Evolutionary conservation across 2,888 invertebrate species (phyloP).

Genomic region (Tetragonisca angustula): DNA sequence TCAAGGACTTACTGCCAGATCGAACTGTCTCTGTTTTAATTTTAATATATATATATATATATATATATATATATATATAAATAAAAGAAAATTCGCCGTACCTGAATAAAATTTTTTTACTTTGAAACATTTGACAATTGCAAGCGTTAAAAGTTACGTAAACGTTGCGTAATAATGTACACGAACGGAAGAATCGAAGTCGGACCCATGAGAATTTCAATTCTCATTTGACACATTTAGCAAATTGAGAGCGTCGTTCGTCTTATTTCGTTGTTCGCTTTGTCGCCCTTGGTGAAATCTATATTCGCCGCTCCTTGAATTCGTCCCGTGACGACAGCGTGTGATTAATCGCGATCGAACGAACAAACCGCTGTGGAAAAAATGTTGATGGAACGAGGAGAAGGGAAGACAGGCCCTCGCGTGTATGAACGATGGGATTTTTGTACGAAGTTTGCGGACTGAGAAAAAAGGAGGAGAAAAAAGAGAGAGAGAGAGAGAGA

Average conservation of each 20-base stretch:
- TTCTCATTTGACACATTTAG: background rate
- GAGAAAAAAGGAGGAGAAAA: background rate
- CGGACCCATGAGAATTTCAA: background rate
- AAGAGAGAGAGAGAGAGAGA: background rate
- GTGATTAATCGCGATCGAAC: slow-evolving; percentile 48
- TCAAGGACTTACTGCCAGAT: too few species aligned
- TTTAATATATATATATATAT: too few species aligned
- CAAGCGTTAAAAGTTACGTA: too few species aligned
- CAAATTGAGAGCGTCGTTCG: background rate
- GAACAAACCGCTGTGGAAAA: background rate
- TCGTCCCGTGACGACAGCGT: slow-evolving; percentile 12
- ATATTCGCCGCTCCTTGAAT: slow-evolving; percentile 24
- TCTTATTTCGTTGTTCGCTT: background rate
- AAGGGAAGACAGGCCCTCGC: slow-evolving; percentile 23
- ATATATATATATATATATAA: too few species aligned
- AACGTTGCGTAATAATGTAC: background rate
- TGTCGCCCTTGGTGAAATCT: background rate
- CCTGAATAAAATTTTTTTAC: too few species aligned
- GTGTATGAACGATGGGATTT: slow-evolving; percentile 50
- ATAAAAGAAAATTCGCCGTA: too few species aligned
- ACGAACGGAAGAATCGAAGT: background rate
- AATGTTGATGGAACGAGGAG: background rate
- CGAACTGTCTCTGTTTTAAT: too few species aligned
- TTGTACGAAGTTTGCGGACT: slow-evolving; percentile 23
- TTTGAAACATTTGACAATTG: too few species aligned